Evolutionary conservation across 2,113 vertebrate species (phyloP).

Genomic region (Trinectes maculatus): DNA sequence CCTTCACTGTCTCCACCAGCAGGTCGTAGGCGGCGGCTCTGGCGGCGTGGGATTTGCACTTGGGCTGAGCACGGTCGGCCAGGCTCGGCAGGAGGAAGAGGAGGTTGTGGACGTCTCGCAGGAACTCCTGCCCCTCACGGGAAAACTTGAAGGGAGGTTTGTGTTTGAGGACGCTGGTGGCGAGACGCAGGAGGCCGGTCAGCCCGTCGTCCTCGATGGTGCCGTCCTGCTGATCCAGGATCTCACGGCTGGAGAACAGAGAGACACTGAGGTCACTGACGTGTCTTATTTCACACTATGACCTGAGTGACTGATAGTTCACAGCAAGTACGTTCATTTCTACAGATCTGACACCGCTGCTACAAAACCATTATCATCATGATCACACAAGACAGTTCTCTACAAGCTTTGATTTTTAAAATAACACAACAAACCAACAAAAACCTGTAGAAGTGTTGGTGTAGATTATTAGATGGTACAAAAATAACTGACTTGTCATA

Average conservation of each 20-base stretch:
- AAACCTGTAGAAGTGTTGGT: too few relatives aligned
- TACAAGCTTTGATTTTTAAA: too few relatives aligned
- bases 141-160: slow-evolving; percentile 99
- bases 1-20: slow-evolving; percentile 97
- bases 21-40: slow-evolving; percentile 96
- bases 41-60: slow-evolving; percentile 97
- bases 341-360: too few relatives aligned
- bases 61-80: slow-evolving; percentile 94
- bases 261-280: background rate
- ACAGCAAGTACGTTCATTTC: too few relatives aligned
- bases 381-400: too few relatives aligned
- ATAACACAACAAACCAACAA: too few relatives aligned
- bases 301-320: too few relatives aligned
- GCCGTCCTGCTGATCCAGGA: slow-evolving; percentile 96
- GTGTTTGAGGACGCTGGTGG: slow-evolving; percentile 97
- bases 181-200: slow-evolving; percentile 92
- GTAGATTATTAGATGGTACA: too few relatives aligned
- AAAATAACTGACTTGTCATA: too few relatives aligned
- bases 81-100: slow-evolving; percentile 96
- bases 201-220: slow-evolving; percentile 96
- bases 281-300: background rate
- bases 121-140: slow-evolving; percentile 97
- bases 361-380: too few relatives aligned
- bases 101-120: slow-evolving; percentile 95
- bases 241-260: slow-evolving; percentile 87